Evolutionary conservation across 2,888 invertebrate species (phyloP).

Genomic region (Copidosoma aretas): DNA sequence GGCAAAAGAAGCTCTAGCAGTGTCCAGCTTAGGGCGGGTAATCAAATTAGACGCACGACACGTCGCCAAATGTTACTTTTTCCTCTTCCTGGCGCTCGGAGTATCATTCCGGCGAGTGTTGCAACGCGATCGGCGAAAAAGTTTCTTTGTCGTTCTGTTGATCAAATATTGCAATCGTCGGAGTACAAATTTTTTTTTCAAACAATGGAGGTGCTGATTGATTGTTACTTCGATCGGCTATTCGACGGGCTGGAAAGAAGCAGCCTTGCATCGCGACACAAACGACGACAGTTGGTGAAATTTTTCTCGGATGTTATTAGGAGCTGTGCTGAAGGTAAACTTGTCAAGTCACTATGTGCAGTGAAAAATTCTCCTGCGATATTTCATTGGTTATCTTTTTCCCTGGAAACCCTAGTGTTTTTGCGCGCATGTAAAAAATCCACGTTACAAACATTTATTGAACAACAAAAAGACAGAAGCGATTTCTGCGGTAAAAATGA

Average conservation of each 20-base stretch:
- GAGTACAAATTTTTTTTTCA: background rate
- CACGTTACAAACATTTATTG: no score
- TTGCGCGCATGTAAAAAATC: no score
- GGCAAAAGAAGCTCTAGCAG: constrained; percentile 51
- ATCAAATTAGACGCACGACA: constrained; percentile 51
- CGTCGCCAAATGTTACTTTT: constrained; percentile 32
- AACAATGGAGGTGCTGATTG: constrained; percentile 78
- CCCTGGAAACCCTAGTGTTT: no score
- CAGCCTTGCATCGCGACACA: constrained; percentile 75
- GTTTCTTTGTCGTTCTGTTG: background rate
- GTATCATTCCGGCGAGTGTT: constrained; percentile 20
- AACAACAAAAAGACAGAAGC: no score
- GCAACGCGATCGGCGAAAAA: background rate
- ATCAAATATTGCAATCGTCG: background rate
- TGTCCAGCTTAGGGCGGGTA: constrained; percentile 47
- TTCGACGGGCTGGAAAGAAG: constrained; percentile 76
- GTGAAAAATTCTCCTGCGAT: no score
- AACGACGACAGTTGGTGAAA: constrained; percentile 75
- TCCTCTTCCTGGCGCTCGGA: background rate
- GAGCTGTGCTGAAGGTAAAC: constrained; percentile 71
- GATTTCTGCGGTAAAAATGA: no score
- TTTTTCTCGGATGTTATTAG: constrained; percentile 81
- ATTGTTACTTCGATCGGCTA: constrained; percentile 79
- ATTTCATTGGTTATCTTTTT: no score
- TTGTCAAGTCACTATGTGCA: background rate